Conservation (phyloP, 2,797 vertebrate species). For the Falco biarmicus region DNA sequence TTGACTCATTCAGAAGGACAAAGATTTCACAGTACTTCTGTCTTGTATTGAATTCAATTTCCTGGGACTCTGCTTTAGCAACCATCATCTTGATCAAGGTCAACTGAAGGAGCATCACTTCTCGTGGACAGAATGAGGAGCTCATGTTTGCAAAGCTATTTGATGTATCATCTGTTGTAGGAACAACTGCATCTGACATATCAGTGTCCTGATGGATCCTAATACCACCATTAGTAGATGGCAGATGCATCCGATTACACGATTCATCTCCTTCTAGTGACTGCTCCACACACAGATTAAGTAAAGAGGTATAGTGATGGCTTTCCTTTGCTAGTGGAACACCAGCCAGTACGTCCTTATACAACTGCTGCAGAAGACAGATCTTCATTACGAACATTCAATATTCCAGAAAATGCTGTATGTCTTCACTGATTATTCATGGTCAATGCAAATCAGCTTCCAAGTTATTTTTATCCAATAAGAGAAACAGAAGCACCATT, state of each 20-base stretch:
- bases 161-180: background rate
- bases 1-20: slow-evolving; percentile 47
- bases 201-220: background rate
- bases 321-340: slow-evolving; percentile 56
- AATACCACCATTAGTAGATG: background rate
- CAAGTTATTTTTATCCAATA: background rate
- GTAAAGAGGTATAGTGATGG: slow-evolving; percentile 60
- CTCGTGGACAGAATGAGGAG: background rate
- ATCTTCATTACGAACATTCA: slow-evolving; percentile 16
- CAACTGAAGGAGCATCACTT: slow-evolving; percentile 77
- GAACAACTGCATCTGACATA: background rate
- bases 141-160: slow-evolving; percentile 3
- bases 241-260: background rate
- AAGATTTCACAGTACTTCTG: slow-evolving; percentile 69
- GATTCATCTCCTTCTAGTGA: background rate
- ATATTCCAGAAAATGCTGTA: background rate
- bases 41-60: background rate
- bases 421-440: background rate
- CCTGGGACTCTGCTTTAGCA: slow-evolving; percentile 38
- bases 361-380: slow-evolving; percentile 70
- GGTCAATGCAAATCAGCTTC: background rate
- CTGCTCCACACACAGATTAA: slow-evolving; percentile 30
- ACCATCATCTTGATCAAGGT: slow-evolving; percentile 80
- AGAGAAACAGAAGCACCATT: background rate
- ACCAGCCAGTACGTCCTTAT: slow-evolving; percentile 74